Percentiles rank a stretch among this genome's conserved stretches.
phyloP scores from a whole-genome alignment of 2,113 vertebrate genomes.

The Gallinago jamesoni region DNA sequence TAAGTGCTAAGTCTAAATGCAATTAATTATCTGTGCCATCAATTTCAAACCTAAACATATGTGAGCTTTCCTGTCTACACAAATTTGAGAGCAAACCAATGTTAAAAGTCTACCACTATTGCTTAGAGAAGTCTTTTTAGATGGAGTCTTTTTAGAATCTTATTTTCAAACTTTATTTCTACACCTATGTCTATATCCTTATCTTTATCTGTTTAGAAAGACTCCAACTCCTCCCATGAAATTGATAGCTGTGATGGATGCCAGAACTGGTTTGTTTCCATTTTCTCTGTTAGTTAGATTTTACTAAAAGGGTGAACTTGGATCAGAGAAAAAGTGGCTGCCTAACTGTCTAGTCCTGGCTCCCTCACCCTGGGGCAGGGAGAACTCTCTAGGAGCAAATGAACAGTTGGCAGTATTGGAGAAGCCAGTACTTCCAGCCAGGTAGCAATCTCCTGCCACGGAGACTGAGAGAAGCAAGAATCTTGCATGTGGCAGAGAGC shows the following conservation, averaged over 20 bases:
- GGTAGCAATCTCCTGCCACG: background rate
- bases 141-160: background rate
- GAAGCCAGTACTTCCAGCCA: background rate
- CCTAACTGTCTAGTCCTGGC: background rate
- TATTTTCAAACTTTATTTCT: background rate
- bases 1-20: background rate
- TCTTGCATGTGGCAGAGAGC: accelerated
- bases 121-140: background rate
- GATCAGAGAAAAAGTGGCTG: background rate
- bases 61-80: accelerated
- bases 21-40: background rate
- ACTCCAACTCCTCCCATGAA: background rate
- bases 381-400: background rate
- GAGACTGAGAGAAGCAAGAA: background rate
- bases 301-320: background rate
- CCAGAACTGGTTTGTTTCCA: background rate
- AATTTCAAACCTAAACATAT: background rate
- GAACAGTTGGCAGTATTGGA: background rate
- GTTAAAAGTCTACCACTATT: background rate
- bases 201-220: background rate
- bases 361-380: background rate
- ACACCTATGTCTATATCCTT: background rate
- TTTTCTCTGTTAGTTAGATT: background rate
- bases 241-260: background rate
- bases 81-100: background rate